phyloP scores from a whole-genome alignment of 2,888 invertebrate species.

The Mesorhabditis sp. region DNA sequence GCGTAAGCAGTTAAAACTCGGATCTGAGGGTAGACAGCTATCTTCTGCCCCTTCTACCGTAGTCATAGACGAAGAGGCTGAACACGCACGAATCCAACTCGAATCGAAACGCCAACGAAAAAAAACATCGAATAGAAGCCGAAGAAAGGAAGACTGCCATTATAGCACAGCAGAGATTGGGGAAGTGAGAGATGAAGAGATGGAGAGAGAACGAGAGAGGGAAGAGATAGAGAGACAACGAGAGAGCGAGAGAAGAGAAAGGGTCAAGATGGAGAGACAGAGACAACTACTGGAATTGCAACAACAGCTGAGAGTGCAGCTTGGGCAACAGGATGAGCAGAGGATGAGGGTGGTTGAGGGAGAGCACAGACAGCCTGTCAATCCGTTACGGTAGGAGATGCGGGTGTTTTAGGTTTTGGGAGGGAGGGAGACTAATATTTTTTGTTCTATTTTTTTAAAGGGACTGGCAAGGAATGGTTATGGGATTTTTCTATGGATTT shows the following conservation, averaged over 20 bases:
- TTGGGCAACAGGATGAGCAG: not conserved
- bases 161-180: no score
- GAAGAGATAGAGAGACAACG: conserved; percentile 4
- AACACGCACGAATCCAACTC: no score
- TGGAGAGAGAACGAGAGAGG: not conserved
- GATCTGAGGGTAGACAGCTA: not conserved
- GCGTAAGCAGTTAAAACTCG: not conserved
- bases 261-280: not conserved
- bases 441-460: no score
- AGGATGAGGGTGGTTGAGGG: not conserved
- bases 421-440: not conserved
- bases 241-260: not conserved
- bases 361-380: not conserved
- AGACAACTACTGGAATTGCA: conserved; percentile 9
- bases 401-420: not conserved
- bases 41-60: no score
- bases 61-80: no score
- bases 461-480: no score
- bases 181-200: not conserved
- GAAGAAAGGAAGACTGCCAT: not conserved
- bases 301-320: not conserved
- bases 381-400: no score
- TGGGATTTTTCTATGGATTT: no score
- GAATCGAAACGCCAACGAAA: not conserved
- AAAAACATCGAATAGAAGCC: not conserved